Base-by-base conservation (phyloP, 2,888 invertebrate species). In the Atrina japonica region DNA sequence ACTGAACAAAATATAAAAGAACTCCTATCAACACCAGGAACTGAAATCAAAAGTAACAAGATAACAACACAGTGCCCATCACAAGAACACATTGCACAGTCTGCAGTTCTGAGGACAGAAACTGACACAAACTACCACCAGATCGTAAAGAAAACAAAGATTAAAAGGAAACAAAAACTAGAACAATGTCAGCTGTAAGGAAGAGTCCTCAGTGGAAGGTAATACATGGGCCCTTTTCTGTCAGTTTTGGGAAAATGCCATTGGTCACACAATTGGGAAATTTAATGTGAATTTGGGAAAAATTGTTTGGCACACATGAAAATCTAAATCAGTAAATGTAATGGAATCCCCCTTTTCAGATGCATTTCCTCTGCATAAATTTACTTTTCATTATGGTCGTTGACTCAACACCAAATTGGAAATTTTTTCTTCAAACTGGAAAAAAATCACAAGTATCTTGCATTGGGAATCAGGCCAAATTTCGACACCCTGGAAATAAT, bases 201-300 rank as follows among this genome's bases (percentile, higher is more conserved):
- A 86, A 85, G 78, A 90, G 89, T 89, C 90, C 90, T 90, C 90
- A 90, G 89, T 90, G 90, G 90, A 90, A 91, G 87, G 90, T 90
- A 80, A 77, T 77, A 11, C n/a, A n/a, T n/a, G n/a, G n/a, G n/a
- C n/a, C n/a, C n/a, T n/a, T n/a, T n/a, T n/a, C n/a, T n/a, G n/a
- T n/a, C n/a, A n/a, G n/a, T n/a, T n/a, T n/a, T n/a, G n/a, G n/a
- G n/a, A n/a, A n/a, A n/a, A n/a, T n/a, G n/a, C n/a, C n/a, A n/a
- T n/a, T n/a, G n/a, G n/a, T n/a, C n/a, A n/a, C n/a, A n/a, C n/a
- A n/a, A n/a, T n/a, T n/a, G n/a, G n/a, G n/a, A n/a, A n/a, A n/a
- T n/a, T n/a, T n/a, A n/a, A n/a, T n/a, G n/a, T 43, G 18, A 1
- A 3, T 43, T 43, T 5, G 18, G 2, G 16, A n/a, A n/a, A 5